Evolutionary conservation across 2,797 vertebrate genomes (phyloP).

Genomic region (Clangula hyemalis): DNA sequence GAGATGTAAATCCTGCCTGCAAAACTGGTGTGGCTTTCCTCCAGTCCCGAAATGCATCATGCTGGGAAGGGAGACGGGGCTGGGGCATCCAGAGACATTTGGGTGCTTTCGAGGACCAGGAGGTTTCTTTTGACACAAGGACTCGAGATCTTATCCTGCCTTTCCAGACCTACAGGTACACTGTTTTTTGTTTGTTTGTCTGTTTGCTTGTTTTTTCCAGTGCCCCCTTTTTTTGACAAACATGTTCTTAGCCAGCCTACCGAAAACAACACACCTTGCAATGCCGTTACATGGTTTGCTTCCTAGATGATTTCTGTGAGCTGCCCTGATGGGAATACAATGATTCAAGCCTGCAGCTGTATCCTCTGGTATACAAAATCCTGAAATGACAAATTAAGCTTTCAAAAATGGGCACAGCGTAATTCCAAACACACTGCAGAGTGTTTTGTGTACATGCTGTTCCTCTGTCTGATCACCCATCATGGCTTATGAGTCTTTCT

Average conservation of each 20-base stretch:
- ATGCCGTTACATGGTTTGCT: neutral
- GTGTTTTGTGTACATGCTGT: neutral
- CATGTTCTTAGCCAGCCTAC: neutral
- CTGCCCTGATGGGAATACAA: neutral
- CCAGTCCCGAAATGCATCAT: neutral
- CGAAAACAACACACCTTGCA: neutral
- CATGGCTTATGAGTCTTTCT: neutral
- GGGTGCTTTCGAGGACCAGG: neutral
- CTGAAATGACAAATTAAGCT: conserved; percentile 54
- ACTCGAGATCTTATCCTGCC: neutral
- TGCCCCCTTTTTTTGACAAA: neutral
- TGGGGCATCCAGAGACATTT: neutral
- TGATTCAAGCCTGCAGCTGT: conserved; percentile 30
- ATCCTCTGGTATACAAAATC: conserved; percentile 8
- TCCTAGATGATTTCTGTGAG: neutral
- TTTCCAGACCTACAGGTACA: neutral
- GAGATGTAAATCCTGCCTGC: neutral
- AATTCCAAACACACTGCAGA: neutral
- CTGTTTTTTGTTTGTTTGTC: neutral
- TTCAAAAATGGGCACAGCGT: conserved; percentile 21
- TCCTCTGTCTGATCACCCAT: neutral
- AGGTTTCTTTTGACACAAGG: neutral
- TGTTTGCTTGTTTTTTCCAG: neutral
- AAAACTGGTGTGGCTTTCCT: neutral
- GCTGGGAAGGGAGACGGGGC: neutral